A percentile compares a stretch with the other conserved stretches of the same genome.
Conservation (phyloP, 2,888 invertebrate genomes). For the Hypselothyrea guttata region DNA sequence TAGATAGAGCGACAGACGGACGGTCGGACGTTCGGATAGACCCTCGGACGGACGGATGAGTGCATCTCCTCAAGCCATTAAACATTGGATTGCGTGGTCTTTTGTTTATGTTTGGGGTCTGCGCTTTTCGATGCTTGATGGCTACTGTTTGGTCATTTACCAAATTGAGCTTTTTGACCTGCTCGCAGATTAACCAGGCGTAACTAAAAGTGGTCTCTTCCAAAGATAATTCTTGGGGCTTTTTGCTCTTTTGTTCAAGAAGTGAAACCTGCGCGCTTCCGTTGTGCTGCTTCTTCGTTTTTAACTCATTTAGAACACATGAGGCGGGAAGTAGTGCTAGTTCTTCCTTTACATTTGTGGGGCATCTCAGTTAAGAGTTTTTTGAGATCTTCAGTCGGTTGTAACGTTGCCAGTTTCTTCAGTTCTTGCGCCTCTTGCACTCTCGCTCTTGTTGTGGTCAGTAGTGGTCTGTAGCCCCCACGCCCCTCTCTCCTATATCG, state of each 20-base stretch:
- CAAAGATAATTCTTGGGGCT: conserved; percentile 1
- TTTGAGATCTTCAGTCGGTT: conserved; percentile 37
- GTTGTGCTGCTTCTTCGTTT: conserved; percentile 15
- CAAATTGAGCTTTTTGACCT: conserved; percentile 55
- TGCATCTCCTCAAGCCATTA: conserved; percentile 40
- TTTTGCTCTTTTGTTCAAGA: not conserved
- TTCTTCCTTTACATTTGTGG: conserved; percentile 56
- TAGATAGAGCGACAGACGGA: too few relatives aligned
- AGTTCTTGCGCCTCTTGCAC: conserved; percentile 55
- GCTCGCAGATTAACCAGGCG: conserved; percentile 56
- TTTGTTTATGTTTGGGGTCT: conserved; percentile 61
- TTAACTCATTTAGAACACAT: not conserved
- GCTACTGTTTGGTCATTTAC: conserved; percentile 71
- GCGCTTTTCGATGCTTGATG: conserved; percentile 29
- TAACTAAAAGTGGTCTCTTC: conserved; percentile 38
- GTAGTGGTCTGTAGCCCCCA: not conserved
- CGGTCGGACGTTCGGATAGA: too few relatives aligned
- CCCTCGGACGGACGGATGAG: conserved; percentile 14
- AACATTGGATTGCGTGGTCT: conserved; percentile 55
- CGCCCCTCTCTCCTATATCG: conserved; percentile 6
- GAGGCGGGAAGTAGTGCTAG: conserved; percentile 4
- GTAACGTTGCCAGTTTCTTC: conserved; percentile 60
- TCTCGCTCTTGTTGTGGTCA: conserved; percentile 63
- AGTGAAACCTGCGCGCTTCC: conserved; percentile 58
- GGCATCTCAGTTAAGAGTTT: conserved; percentile 53